Base-by-base conservation (phyloP, 1,140 invertebrate species). In the Drosophila ficusphila region DNA sequence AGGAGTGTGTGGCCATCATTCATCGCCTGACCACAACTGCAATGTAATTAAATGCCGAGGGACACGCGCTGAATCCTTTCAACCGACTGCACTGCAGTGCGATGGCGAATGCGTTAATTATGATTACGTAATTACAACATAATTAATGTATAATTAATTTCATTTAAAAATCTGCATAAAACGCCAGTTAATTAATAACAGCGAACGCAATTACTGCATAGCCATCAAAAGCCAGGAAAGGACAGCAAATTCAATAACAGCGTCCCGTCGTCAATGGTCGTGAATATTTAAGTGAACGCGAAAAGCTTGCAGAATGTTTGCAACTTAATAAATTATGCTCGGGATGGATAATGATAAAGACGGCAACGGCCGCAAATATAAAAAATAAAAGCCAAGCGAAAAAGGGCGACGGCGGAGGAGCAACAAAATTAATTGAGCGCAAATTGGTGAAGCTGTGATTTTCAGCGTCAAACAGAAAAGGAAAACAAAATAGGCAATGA, bases 351-450 rank as follows among this genome's bases (percentile, higher is more conserved):
- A 64, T 86, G 68, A 72, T 83, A 74, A 64, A 78, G 54, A 82
- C 39, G 67, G 65, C 61, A 58, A 57, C 68, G 33, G 44, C 57
- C 78, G 49, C 78, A 54, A 62, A 61, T 67, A 36, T 39, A 51
- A 60, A 69, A 54, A 39, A 5, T n/a, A 14, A 38, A 49, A 21
- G 1, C 23, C 25, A 27, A 7, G 23, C 23, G 11, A 14, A 39
- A 36, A 38, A 49, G 18, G 12, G 33, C 38, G 16, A 19, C 44
- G 42, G 25, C 41, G 46, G 70, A 71, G 60, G 51, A 42, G 72
- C 57, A 64, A 53, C 76, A 76, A 81, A 88, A 86, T 85, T 85
- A 85, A 85, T 85, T 85, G 81, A 88, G 81, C 81, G 82, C 81
- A 85, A 85, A 85, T 85, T 85, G 82, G 72, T 70, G 62, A 31